Evolutionary conservation across 1,140 invertebrate species (phyloP).

Genomic region (Lasaia peninsularis): DNA sequence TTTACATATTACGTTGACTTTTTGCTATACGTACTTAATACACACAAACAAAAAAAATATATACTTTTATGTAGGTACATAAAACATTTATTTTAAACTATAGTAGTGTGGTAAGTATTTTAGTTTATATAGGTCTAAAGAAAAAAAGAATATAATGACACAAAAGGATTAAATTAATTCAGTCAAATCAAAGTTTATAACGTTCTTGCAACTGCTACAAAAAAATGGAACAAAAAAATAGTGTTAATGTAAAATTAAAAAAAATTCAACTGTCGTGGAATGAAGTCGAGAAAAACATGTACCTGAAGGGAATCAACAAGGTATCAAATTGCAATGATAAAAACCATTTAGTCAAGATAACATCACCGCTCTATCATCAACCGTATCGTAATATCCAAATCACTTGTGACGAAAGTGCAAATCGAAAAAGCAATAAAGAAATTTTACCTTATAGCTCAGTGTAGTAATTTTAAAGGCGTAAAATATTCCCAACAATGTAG

Average conservation of each 20-base stretch:
- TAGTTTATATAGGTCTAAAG: too few species aligned
- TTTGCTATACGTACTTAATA: too few species aligned
- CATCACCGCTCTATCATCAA: neutral
- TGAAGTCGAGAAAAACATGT: neutral
- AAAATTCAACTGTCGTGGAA: neutral
- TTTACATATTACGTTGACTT: too few species aligned
- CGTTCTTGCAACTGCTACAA: too few species aligned
- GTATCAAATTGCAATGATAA: neutral
- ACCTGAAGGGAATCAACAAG: neutral
- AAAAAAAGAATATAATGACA: too few species aligned
- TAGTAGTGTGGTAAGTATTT: too few species aligned
- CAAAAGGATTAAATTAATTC: too few species aligned
- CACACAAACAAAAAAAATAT: too few species aligned
- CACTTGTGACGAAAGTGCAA: neutral
- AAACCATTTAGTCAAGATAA: neutral
- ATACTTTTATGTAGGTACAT: too few species aligned
- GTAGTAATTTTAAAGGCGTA: slow-evolving; percentile 28
- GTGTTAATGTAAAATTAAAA: neutral
- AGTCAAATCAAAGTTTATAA: too few species aligned
- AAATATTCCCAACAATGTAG: slow-evolving; percentile 31
- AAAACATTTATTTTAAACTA: too few species aligned
- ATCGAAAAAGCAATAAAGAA: slow-evolving; percentile 3
- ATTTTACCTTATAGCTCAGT: slow-evolving; percentile 19
- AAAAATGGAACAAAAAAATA: too few species aligned
- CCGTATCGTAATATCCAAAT: neutral